Conservation (phyloP, 2,888 invertebrate species). For the Trichopoda pennipes region DNA sequence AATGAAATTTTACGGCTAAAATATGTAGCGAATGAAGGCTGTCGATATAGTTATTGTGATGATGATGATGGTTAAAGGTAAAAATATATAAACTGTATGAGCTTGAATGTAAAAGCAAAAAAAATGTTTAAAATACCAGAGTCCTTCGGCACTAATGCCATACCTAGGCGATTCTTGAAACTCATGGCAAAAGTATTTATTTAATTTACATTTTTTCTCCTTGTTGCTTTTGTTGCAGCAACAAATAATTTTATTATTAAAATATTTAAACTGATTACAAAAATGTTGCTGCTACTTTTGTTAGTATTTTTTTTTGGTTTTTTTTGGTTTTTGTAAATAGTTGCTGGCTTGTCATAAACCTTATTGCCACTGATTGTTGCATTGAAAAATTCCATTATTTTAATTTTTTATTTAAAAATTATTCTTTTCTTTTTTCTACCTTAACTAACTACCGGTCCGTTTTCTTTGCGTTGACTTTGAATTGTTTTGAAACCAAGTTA, state of each 20-base stretch:
- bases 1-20: slow-evolving; percentile 48
- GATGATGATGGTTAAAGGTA: neutral
- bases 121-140: neutral
- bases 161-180: neutral
- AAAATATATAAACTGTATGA: slow-evolving; percentile 8
- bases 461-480: slow-evolving; percentile 23
- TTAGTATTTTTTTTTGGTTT: neutral
- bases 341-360: neutral
- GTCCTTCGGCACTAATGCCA: neutral
- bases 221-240: slow-evolving; percentile 15
- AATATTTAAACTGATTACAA: slow-evolving; percentile 54
- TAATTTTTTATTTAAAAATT: neutral
- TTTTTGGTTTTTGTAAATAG: neutral
- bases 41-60: neutral
- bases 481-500: slow-evolving; percentile 13
- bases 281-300: slow-evolving; percentile 13
- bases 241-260: slow-evolving; percentile 41
- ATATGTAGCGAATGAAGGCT: slow-evolving; percentile 23
- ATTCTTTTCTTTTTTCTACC: neutral
- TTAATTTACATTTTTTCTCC: slow-evolving; percentile 12
- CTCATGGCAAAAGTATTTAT: slow-evolving; percentile 43
- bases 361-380: slow-evolving; percentile 28
- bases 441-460: slow-evolving; percentile 10
- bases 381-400: slow-evolving; percentile 36
- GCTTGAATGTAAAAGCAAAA: slow-evolving; percentile 18